These are phyloP conservation scores for Scylla paramamosain DNA, from an alignment of 1,140 invertebrate genomes.

Conservation along the genomic window DNA sequence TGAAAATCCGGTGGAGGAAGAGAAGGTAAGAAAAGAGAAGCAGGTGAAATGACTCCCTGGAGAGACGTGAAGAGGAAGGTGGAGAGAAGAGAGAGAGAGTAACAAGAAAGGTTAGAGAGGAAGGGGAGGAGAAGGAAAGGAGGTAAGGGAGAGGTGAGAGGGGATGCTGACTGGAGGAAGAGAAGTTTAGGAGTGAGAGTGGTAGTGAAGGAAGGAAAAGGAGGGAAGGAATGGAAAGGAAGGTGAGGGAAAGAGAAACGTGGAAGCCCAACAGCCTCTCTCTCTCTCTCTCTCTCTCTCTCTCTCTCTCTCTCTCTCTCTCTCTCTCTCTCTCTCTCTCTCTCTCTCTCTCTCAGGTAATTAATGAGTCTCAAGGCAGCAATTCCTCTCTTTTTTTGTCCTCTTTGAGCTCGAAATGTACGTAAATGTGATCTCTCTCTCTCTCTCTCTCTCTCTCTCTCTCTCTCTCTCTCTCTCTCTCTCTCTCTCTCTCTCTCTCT, in stretches of 20 bases:
- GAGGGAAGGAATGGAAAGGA: neutral
- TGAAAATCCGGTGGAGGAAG: too few species aligned
- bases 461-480: conserved; percentile 20
- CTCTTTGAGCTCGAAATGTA: neutral
- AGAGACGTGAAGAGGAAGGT: too few species aligned
- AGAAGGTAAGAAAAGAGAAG: too few species aligned
- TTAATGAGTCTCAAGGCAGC: neutral
- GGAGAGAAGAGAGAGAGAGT: too few species aligned
- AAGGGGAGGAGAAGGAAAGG: too few species aligned
- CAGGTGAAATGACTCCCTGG: too few species aligned
- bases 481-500: conserved; percentile 7
- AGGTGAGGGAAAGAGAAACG: neutral
- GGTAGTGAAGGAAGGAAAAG: neutral
- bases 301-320: neutral
- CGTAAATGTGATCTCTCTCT: neutral
- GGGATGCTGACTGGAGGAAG: neutral
- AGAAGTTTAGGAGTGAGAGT: neutral
- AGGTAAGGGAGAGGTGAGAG: too few species aligned
- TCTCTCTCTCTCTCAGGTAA: too few species aligned
- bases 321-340: neutral
- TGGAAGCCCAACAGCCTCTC: neutral
- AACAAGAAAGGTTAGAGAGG: too few species aligned
- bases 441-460: conserved; percentile 20
- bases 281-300: neutral
- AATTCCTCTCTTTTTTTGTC: neutral